Evolutionary conservation across 2,888 invertebrate genomes (phyloP).

Genomic region (Halictus ligatus): DNA sequence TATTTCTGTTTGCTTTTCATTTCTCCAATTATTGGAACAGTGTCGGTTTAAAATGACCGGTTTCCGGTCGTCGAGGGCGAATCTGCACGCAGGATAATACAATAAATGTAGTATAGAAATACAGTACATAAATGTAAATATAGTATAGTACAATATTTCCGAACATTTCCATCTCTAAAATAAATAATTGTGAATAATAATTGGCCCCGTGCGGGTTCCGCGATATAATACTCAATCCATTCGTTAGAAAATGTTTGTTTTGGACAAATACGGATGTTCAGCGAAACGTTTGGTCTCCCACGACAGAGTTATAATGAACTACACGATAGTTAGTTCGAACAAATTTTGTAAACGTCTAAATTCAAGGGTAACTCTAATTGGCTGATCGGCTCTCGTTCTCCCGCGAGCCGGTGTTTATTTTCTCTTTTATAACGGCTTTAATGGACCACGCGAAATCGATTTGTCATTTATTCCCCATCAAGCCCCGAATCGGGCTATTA

Average conservation of each 20-base stretch:
- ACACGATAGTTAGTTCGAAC: neutral
- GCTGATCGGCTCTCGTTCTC: neutral
- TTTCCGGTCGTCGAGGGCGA: neutral
- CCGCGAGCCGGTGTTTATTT: neutral
- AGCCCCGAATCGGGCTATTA: conserved; percentile 2
- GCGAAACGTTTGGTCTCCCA: neutral
- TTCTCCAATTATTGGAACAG: neutral
- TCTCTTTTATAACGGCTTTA: neutral
- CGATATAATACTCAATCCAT: neutral
- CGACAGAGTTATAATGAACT: neutral
- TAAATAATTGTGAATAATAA: neutral
- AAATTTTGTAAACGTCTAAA: neutral
- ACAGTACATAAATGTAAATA: no score
- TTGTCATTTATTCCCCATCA: conserved; percentile 1
- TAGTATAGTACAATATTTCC: neutral
- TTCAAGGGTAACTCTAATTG: conserved; percentile 9
- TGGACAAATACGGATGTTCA: neutral
- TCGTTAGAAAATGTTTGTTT: neutral
- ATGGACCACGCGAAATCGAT: neutral
- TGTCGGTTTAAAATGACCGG: neutral
- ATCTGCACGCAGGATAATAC: neutral
- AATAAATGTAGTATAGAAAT: no score
- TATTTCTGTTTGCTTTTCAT: neutral
- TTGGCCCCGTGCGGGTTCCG: neutral
- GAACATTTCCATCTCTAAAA: neutral